These are phyloP conservation scores for Erpetoichthys calabaricus DNA, from an alignment of 2,797 vertebrate species.

Conservation along the genomic window DNA sequence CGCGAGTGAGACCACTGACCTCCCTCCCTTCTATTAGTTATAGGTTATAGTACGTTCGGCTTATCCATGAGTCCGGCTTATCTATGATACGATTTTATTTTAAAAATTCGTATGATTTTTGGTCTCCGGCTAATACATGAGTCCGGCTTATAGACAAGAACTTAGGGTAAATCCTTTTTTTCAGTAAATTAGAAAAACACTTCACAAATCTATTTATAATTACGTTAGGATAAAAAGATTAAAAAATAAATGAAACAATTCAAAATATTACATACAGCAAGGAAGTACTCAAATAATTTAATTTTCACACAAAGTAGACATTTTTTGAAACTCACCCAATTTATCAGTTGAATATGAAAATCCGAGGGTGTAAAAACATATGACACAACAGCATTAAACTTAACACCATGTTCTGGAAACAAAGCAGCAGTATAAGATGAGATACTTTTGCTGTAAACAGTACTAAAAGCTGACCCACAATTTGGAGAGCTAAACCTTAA, in stretches of 20 bases:
- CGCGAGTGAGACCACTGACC: too few relatives aligned
- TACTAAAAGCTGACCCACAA: conserved; percentile 20
- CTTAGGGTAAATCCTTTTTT: too few relatives aligned
- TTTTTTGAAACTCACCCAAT: conserved; percentile 11
- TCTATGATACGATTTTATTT: too few relatives aligned
- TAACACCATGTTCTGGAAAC: conserved; percentile 35
- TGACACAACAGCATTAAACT: conserved; percentile 33
- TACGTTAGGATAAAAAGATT: not conserved
- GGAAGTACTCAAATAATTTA: too few relatives aligned
- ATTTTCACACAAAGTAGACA: not conserved
- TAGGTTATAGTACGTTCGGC: too few relatives aligned
- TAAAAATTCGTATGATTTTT: too few relatives aligned
- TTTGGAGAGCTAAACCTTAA: conserved; percentile 14
- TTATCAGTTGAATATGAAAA: conserved; percentile 54
- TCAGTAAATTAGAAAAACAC: conserved; percentile 2
- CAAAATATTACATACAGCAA: too few relatives aligned
- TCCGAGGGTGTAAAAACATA: conserved; percentile 46
- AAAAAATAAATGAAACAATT: not conserved
- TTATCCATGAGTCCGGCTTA: too few relatives aligned
- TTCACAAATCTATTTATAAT: conserved; percentile 1
- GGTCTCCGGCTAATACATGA: too few relatives aligned
- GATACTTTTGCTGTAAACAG: conserved; percentile 16
- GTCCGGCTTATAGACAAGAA: too few relatives aligned
- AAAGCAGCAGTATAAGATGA: conserved; percentile 10
- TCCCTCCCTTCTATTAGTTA: too few relatives aligned